Evolutionary conservation across 2,113 vertebrate genomes (phyloP).

Genomic region (Delphinapterus leucas): DNA sequence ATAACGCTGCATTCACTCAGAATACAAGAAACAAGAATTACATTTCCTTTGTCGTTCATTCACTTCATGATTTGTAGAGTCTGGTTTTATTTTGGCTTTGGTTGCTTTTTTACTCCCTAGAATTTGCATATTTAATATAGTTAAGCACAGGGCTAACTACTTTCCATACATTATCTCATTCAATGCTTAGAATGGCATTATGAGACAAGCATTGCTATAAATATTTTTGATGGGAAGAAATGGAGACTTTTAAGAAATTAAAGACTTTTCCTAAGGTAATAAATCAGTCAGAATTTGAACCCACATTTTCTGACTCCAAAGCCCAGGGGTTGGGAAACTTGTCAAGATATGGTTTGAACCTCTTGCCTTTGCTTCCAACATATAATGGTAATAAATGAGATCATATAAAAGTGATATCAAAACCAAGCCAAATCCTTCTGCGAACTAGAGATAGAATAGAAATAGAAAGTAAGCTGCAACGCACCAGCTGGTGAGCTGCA

Average conservation of each 20-base stretch:
- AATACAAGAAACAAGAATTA: neutral
- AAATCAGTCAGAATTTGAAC: neutral
- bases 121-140: neutral
- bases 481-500: neutral
- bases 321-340: neutral
- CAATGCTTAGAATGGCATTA: neutral
- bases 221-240: neutral
- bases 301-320: neutral
- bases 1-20: neutral
- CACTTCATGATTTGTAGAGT: neutral
- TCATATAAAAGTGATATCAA: neutral
- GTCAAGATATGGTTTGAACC: neutral
- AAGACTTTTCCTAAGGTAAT: neutral
- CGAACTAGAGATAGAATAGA: neutral
- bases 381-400: neutral
- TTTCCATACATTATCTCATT: neutral
- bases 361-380: neutral
- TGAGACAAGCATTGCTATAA: neutral
- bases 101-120: neutral
- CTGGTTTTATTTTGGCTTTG: neutral
- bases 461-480: neutral
- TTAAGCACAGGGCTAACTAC: neutral
- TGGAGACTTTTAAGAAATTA: neutral
- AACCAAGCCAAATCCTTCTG: neutral
- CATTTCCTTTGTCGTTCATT: neutral